A percentile compares a stretch with the other conserved stretches of the same genome.
These are phyloP conservation scores for Scaptomyza parva DNA, from an alignment of 2,888 invertebrate genomes.

Conservation along the genomic window DNA sequence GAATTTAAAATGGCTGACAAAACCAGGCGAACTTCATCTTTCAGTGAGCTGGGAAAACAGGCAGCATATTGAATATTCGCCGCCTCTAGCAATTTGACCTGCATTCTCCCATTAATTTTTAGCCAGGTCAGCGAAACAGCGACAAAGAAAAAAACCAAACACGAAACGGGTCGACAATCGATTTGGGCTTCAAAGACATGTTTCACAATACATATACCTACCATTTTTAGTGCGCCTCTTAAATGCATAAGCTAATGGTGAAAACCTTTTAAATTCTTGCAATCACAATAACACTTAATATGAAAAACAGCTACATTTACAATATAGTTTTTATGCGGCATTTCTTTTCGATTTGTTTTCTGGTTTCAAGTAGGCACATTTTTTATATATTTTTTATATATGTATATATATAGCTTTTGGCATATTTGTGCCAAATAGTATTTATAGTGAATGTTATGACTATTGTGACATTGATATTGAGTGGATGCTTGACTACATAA, in stretches of 20 bases:
- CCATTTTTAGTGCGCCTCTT: neutral
- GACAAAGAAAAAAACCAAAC: neutral
- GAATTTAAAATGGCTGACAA: slow-evolving; percentile 45
- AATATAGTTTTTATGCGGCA: neutral
- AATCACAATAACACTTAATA: slow-evolving; percentile 13
- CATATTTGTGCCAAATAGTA: neutral
- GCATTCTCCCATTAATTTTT: slow-evolving; percentile 45
- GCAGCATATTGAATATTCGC: slow-evolving; percentile 9
- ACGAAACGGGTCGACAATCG: slow-evolving; percentile 11
- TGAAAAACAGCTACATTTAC: neutral
- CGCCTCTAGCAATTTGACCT: slow-evolving; percentile 27
- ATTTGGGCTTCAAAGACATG: slow-evolving; percentile 1
- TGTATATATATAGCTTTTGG: too few species aligned
- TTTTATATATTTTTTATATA: too few species aligned
- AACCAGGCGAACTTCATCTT: slow-evolving; percentile 29
- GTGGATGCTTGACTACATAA: neutral
- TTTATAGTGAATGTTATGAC: neutral
- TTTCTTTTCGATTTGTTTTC: neutral
- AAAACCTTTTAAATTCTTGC: neutral
- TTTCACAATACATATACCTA: neutral
- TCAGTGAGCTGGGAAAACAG: neutral
- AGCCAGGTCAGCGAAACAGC: slow-evolving; percentile 5
- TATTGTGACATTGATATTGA: slow-evolving; percentile 1
- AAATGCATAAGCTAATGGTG: neutral
- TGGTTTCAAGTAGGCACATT: slow-evolving; percentile 4